Base-by-base conservation (phyloP, 2,888 invertebrate genomes). In the Eulithis prunata region DNA sequence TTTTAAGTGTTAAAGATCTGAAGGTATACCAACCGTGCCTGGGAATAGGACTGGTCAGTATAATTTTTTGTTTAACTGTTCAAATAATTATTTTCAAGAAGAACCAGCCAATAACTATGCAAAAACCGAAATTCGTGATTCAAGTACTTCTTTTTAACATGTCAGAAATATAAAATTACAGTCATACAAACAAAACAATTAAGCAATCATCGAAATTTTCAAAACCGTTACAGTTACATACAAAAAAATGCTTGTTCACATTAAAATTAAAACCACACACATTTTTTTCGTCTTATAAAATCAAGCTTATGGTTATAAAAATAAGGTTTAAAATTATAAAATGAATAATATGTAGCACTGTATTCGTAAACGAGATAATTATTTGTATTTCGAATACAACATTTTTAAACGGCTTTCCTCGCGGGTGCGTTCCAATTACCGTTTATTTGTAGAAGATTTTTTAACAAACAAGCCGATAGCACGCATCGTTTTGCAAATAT, bases 121-220 rank as follows among this genome's bases (percentile, higher is more conserved):
- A 62, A 21, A 66, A 62, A 32, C 21, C 46, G 45, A 55, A 53
- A 36, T 38, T 51, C 68, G 55, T 49, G 62, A 52, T 46, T 45
- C 46, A 58, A 54, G 57, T 28, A 41, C 57, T 61, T 64, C 38
- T 58, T 65, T 71, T 68, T 78, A 72, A 79, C 83, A 79, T 84
- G 84, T 83, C 79, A 79, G 76, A 49, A 49, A 49, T 72, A 66
- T 69, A 74, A 82, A 87, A 85, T 82, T 82, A 84, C 81, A 80
- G 80, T 76, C 79, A 81, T 82, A 82, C 79, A 60, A 75, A 80
- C 76, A 78, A 21, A 86, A 88, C 85, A 89, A 91, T 90, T 90
- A 91, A 91, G 85, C 87, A 91, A 90, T 91, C 87, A 87, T 73
- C 76, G 78, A 84, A 80, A 87, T 82, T 88, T 87, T 85, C 84